These are phyloP conservation scores for Dreissena rostriformis DNA, from an alignment of 1,140 invertebrate species.

Conservation along the genomic window DNA sequence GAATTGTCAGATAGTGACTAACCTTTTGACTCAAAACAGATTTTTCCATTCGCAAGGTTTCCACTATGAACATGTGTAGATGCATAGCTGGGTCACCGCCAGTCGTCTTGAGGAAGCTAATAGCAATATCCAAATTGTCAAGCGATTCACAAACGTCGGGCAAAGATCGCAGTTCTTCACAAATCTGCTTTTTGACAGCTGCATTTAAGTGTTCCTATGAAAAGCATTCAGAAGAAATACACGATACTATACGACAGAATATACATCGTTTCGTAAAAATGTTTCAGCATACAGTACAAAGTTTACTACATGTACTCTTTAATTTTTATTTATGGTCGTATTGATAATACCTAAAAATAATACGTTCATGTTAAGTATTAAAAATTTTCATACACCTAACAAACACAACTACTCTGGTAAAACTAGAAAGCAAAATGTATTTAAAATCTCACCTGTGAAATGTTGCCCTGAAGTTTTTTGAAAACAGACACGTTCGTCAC, in stretches of 20 bases:
- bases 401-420: too few species aligned
- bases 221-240: neutral
- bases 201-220: conserved; percentile 52
- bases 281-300: too few species aligned
- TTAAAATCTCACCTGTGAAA: conserved; percentile 38
- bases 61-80: conserved; percentile 57
- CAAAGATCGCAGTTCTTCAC: conserved; percentile 38
- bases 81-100: conserved; percentile 21
- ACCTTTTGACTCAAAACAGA: conserved; percentile 54
- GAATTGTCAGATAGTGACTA: neutral
- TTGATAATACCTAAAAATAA: neutral
- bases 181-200: conserved; percentile 56
- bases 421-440: neutral
- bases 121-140: conserved; percentile 60
- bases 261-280: too few species aligned
- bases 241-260: neutral
- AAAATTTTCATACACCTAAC: too few species aligned
- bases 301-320: too few species aligned
- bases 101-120: conserved; percentile 61
- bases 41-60: conserved; percentile 56
- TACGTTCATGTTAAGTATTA: neutral
- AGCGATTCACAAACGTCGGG: conserved; percentile 58
- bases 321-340: too few species aligned
- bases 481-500: conserved; percentile 47
- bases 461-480: conserved; percentile 34